These are phyloP conservation scores for Cacoxenus indagator DNA, from an alignment of 2,888 invertebrate genomes.

Conservation along the genomic window DNA sequence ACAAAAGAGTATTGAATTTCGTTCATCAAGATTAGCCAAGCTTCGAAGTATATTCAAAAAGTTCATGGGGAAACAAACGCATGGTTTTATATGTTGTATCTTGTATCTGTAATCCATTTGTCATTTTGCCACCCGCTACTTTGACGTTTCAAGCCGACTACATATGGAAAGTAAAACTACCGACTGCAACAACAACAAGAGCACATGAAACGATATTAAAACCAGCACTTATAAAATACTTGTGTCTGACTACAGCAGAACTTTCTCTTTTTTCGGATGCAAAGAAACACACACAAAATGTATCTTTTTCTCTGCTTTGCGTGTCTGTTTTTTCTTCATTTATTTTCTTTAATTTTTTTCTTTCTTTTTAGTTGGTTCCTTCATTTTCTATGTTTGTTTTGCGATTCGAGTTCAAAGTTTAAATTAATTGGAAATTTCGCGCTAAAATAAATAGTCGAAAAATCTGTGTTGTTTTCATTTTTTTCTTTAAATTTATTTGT, in stretches of 20 bases:
- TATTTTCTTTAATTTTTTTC: no score
- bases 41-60: no score
- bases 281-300: no score
- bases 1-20: constrained; percentile 1
- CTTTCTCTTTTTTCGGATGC: background rate
- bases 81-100: no score
- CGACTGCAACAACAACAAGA: background rate
- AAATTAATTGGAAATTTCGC: background rate
- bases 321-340: no score
- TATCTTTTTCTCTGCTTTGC: no score
- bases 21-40: background rate
- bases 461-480: background rate
- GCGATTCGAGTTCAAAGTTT: background rate
- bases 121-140: background rate
- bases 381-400: background rate
- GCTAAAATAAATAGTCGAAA: background rate
- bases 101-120: background rate
- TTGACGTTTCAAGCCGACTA: background rate
- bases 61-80: no score
- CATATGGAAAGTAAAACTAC: background rate
- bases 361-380: background rate
- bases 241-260: background rate
- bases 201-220: background rate
- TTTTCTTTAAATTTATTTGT: background rate
- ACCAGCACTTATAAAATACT: background rate